A percentile compares a stretch with the other conserved stretches of the same genome.
phyloP scores from a whole-genome alignment of 2,797 vertebrate species.

The Spinus olivaceus region DNA sequence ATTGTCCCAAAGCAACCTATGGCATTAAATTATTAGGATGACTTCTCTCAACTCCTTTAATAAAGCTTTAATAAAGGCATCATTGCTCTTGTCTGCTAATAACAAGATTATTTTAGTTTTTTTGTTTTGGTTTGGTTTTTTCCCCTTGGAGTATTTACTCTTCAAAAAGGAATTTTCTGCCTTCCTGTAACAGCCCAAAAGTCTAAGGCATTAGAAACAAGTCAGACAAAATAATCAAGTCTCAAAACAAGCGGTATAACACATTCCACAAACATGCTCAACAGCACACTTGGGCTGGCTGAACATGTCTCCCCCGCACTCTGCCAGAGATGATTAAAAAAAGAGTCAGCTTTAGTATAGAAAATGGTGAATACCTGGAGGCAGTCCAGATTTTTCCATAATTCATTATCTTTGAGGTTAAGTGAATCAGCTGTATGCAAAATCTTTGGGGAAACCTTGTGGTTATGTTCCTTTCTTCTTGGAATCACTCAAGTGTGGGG shows the following conservation, averaged over 20 bases:
- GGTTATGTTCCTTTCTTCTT: constrained; percentile 43
- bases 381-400: not conserved
- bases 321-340: not conserved
- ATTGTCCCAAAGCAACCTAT: not conserved
- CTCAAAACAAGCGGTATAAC: not conserved
- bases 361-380: not conserved
- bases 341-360: not conserved
- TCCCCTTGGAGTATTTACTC: not conserved
- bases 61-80: not conserved
- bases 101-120: not conserved
- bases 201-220: not conserved
- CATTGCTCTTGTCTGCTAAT: not conserved
- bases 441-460: constrained; percentile 35
- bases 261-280: constrained; percentile 3
- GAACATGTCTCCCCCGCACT: not conserved
- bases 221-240: not conserved
- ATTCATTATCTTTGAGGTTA: constrained; percentile 38
- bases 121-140: not conserved
- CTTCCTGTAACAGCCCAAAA: not conserved
- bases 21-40: not conserved
- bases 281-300: not conserved
- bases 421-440: constrained; percentile 41
- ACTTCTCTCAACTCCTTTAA: not conserved
- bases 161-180: not conserved
- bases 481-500: constrained; percentile 43